Conservation (phyloP, 2,888 invertebrate genomes). For the Andrena fulva region DNA sequence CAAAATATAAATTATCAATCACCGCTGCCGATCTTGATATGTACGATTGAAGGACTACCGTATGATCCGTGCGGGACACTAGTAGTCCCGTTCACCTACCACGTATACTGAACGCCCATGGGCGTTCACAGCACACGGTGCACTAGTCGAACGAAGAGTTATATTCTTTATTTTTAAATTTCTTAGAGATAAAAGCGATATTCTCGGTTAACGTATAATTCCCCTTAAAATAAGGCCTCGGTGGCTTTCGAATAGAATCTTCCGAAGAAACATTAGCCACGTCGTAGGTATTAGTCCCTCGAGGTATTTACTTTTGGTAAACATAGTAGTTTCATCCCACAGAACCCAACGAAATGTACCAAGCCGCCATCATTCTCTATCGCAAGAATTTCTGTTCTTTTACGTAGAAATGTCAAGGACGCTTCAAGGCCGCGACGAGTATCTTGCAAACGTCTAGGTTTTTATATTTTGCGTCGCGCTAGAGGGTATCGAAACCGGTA, state of each 20-base stretch:
- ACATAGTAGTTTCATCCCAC: neutral
- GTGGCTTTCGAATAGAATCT: neutral
- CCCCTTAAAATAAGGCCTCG: no score
- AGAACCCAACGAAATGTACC: neutral
- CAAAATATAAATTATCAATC: neutral
- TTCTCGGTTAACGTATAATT: no score
- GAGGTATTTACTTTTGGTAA: neutral
- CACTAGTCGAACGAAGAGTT: no score
- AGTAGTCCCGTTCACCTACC: neutral
- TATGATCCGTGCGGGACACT: no score
- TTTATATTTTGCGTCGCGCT: neutral
- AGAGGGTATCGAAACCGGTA: slow-evolving; percentile 1
- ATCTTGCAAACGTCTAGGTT: neutral
- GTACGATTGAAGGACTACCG: no score
- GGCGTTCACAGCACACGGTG: no score
- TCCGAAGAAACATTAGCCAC: neutral
- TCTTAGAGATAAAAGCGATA: no score
- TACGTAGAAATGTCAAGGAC: neutral
- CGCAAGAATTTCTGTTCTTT: no score
- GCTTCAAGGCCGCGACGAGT: neutral
- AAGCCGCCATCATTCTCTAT: neutral
- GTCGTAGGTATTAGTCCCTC: neutral
- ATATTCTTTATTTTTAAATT: no score
- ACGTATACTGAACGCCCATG: no score
- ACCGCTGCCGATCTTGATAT: neutral